Evolutionary conservation across 2,113 vertebrate species (phyloP), one percentile per base, ranked within the genome.

Genomic region (Mesitornis unicolor): DNA sequence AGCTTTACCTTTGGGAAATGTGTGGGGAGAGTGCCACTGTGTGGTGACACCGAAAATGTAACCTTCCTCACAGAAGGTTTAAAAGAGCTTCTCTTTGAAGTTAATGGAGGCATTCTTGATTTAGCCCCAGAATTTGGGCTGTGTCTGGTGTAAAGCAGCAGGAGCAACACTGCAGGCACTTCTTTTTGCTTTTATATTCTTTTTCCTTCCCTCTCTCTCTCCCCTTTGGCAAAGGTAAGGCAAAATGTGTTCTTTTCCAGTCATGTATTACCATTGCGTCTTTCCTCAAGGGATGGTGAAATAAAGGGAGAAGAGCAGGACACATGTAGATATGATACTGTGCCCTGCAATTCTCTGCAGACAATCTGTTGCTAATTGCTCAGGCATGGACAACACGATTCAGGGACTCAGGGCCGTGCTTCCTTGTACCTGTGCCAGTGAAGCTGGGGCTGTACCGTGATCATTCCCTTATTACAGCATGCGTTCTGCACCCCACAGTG

Each of bases 11-110:
- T 21, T 67, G 92, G 67, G 93, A 96, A 94, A 54, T 42, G 79
- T 60, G 90, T 67, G 90, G 47, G 82, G 85, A 94, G 75, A 94
- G 89, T 96, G 89, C 96, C 97, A 47, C 95, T 51, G 47, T 74
- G 95, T 96, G 97, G 97, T 80, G 73, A 54, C 84, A 67, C 33
- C 3, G 69, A 59, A 81, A 84, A 89, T 45, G 26, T 80, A 87
- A 87, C 5, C 26, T 40, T 56, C 38, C 40, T 29, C 63, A 2
- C 6, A 0, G 31, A 7, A 33, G 11, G 10, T 8, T 40, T 51
- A 3, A 8, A 20, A 20, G 38, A 48, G 21, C n/a, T 2, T 18
- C 45, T 48, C 81, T 28, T 6, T 4, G 36, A n/a, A 59, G 29
- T 13, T 25, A 8, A 20, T n/a, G 33, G 29, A 31, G 15, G 10